These are phyloP conservation scores for Psittacula echo DNA, from an alignment of 2,797 vertebrate genomes.

Conservation along the genomic window DNA sequence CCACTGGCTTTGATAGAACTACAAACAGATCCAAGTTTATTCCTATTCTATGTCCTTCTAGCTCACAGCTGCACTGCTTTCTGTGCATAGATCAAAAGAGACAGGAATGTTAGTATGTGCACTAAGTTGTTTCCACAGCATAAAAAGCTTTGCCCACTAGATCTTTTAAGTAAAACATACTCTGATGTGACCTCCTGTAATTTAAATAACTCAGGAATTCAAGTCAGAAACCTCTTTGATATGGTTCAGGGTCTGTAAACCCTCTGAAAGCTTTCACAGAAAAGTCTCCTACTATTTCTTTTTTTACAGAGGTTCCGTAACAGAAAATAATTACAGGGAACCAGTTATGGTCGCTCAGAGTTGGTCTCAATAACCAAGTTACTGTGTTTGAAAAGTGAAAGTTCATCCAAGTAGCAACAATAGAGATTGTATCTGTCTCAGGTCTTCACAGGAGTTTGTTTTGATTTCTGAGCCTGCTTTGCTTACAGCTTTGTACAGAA, in stretches of 20 bases:
- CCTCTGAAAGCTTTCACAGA: not conserved
- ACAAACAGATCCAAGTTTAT: not conserved
- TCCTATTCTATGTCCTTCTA: not conserved
- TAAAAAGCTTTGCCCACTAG: not conserved
- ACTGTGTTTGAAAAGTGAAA: not conserved
- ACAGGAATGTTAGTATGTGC: not conserved
- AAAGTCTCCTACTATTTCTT: not conserved
- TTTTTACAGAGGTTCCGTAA: not conserved
- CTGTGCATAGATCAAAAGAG: not conserved
- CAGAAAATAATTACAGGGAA: conserved; percentile 34
- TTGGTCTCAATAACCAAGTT: conserved; percentile 20
- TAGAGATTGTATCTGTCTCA: not conserved
- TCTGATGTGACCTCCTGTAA: not conserved
- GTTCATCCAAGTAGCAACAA: not conserved
- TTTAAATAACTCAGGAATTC: conserved; percentile 43
- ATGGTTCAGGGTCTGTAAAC: not conserved
- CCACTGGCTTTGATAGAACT: not conserved
- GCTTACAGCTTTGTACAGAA: not conserved
- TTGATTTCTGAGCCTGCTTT: conserved; percentile 21
- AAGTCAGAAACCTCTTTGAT: conserved; percentile 23
- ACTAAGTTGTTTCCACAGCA: not conserved
- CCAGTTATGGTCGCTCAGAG: not conserved
- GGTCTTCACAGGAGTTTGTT: not conserved
- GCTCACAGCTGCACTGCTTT: not conserved
- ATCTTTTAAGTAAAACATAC: not conserved